Base-by-base conservation (phyloP, 2,888 invertebrate species). In the Cephus runcator region DNA sequence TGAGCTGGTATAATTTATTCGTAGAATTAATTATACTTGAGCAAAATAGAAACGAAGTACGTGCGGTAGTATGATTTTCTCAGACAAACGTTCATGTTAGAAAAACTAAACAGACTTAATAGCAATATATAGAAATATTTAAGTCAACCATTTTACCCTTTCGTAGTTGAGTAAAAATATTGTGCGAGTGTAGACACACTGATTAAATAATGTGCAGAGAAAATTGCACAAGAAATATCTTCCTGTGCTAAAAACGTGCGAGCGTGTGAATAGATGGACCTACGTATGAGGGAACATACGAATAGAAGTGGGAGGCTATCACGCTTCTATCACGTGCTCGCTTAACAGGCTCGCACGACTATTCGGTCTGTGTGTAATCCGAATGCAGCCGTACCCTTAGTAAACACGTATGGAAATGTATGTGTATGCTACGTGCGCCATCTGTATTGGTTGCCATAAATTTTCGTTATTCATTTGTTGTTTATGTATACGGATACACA, bases 271-370 rank as follows among this genome's bases (percentile, higher is more conserved):
- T 23, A 56, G 9, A 56, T 9, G 56, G 56, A 56, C 23, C 4
- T 23, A 9, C 23, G 56, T 56, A 9, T 56, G 23, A 34, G n/a
- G 33, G 23, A 71, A 71, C 71, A n/a, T 33, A 2, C 71, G 71
- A 11, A 71, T 34, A 33, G 31, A 9, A 71, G 33, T 30, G 71
- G 71, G 11, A 23, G 34, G 71, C 71, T 56, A 80, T 83, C 86
- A 85, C 81, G 84, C 78, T 73, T 73, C 77, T 77, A 82, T 86
- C 86, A 85, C 86, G 86, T 86, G 86, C 83, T 82, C 78, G 75
- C 76, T 78, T 69, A 77, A 84, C 85, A 80, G 81, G 82, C 79
- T 80, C 76, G 78, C 76, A 73, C 76, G 78, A 73, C 30, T 35
- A 75, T 30, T 75, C 33, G 73, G 71, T 2, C 33, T 33, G 15